phyloP scores from a whole-genome alignment of 2,888 invertebrate genomes.

The Podabrus alpinus region DNA sequence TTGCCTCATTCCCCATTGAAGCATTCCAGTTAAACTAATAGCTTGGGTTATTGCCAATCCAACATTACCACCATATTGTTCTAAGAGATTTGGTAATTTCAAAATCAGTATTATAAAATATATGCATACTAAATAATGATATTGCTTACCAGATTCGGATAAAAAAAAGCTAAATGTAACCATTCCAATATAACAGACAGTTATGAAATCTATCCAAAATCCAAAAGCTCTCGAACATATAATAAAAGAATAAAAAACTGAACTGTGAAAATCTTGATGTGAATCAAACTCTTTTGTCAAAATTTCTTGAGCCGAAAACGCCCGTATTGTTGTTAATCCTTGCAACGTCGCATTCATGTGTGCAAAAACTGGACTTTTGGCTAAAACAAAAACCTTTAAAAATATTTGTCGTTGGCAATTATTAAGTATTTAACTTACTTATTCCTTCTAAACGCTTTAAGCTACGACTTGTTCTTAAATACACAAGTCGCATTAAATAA shows the following conservation, averaged over 20 bases:
- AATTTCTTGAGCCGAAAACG: conserved; percentile 64
- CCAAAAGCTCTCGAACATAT: conserved; percentile 68
- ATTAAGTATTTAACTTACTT: conserved; percentile 56
- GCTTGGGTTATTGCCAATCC: conserved; percentile 33
- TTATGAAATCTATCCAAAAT: conserved; percentile 72
- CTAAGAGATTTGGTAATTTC: neutral
- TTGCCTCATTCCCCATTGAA: conserved; percentile 79
- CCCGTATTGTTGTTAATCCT: conserved; percentile 73
- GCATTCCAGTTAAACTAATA: conserved; percentile 53
- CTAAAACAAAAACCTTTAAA: conserved; percentile 62
- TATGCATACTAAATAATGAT: neutral
- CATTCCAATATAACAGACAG: conserved; percentile 66
- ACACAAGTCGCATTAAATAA: conserved; percentile 67
- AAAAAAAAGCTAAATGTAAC: conserved; percentile 70
- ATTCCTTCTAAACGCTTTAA: conserved; percentile 73
- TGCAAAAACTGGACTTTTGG: conserved; percentile 74
- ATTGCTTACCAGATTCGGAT: conserved; percentile 42
- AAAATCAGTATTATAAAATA: conserved; percentile 1
- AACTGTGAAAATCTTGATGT: conserved; percentile 66
- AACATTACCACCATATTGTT: conserved; percentile 20
- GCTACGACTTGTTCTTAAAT: conserved; percentile 74
- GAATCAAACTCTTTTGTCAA: conserved; percentile 64
- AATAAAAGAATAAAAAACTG: conserved; percentile 73
- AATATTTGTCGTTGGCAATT: neutral
- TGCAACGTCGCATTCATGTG: conserved; percentile 72